Evolutionary conservation across 2,113 vertebrate genomes (phyloP), one percentile per base, ranked within the genome.

Genomic region (Collichthys lucidus): DNA sequence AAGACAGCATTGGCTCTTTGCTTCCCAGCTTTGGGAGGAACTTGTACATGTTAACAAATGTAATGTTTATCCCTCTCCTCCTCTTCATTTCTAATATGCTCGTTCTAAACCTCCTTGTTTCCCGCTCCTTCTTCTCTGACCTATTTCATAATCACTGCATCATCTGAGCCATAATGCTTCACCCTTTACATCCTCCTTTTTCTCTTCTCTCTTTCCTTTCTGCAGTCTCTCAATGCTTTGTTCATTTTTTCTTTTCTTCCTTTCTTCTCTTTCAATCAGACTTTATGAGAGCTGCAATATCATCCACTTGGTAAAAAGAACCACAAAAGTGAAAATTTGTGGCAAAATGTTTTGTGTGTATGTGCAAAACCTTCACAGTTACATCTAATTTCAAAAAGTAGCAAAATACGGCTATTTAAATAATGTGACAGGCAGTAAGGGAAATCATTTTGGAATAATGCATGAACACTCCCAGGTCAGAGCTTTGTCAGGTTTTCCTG

Each of bases 71-170:
- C 70, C 60, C n/a, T 70, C 61, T 42, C 60, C 26, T 68, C 49
- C 31, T 78, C 50, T 44, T 69, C 42, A 35, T 74, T 70, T 24
- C 85, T 87, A 76, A 44, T 77, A 35, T 53, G 11, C 78, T 59
- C 4, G 17, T 47, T 78, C 46, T 71, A 2, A 42, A 57, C 31
- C 57, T 78, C 53, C 62, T 50, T 67, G n/a, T 62, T 68, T 56
- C 55, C 69, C 35, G 15, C 56, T 44, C 20, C 40, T 64, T 35
- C 53, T 31, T 47, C 22, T 68, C n/a, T 67, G 72, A 82, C 67
- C 63, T 47, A 24, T 80, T 78, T 86, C 56, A 57, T 75, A 72
- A 89, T 66, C 82, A 53, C 19, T 5, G 11, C 26, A 22, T 79
- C 53, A 83, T 83, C 68, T 17, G 17, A 64, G 70, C 40, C 52